Evolutionary conservation across 35 echinoderm and acorn worm genomes (phyloP).

Genomic region (Amphiura filiformis): DNA sequence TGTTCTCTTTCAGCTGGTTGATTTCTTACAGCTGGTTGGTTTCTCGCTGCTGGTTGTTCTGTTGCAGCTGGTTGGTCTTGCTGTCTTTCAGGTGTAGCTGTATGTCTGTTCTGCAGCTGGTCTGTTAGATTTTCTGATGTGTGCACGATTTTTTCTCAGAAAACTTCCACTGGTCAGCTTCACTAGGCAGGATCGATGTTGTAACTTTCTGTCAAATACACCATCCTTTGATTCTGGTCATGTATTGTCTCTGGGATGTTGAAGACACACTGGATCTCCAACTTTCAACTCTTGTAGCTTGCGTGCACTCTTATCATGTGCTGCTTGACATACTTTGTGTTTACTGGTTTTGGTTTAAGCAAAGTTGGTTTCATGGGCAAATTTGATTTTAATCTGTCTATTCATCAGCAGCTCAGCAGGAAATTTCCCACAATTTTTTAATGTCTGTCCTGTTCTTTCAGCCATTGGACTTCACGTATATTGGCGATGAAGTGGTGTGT

Average conservation of each 20-base stretch:
- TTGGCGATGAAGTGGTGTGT: constrained; percentile 56
- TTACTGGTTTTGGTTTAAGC: constrained; percentile 3
- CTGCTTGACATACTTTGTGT: neutral
- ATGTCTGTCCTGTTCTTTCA: constrained; percentile 43
- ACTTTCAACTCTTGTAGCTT: neutral
- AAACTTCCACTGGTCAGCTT: neutral
- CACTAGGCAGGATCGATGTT: neutral
- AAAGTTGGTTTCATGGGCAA: constrained; percentile 17
- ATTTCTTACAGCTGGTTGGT: no score
- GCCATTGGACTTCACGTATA: constrained; percentile 69
- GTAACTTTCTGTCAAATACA: neutral
- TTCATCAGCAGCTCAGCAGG: constrained; percentile 51
- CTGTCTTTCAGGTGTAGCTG: neutral
- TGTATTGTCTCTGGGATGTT: neutral
- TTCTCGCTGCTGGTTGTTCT: no score
- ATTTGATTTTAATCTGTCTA: constrained; percentile 25
- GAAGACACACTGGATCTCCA: neutral
- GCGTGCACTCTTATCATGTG: neutral
- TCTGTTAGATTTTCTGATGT: constrained; percentile 3
- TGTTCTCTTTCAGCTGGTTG: no score
- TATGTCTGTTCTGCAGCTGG: neutral
- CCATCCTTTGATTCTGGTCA: neutral
- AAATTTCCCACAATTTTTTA: constrained; percentile 33
- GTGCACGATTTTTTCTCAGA: neutral
- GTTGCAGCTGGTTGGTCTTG: no score